Base-by-base conservation (phyloP, 2,888 invertebrate species). In the Oasisia sp. region DNA sequence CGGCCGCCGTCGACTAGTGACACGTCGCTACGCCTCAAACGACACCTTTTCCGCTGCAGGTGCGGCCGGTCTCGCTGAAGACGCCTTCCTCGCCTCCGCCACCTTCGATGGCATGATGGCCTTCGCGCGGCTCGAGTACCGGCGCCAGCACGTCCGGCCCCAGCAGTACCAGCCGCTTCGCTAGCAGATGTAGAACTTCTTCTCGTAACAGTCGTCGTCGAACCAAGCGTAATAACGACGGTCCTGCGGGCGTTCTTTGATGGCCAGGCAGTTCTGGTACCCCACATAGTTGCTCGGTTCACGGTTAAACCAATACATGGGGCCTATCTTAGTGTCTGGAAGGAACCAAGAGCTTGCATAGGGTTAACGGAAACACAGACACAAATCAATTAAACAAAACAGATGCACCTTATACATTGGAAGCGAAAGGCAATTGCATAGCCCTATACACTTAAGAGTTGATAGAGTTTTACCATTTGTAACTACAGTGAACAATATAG, bases 181-280 rank as follows among this genome's bases (percentile, higher is more conserved):
- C 74, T 74, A 27, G 74, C 74, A 74, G 74, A 74, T 74, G 74
- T 74, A 74, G 74, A 74, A 74, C 74, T 74, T 74, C 74, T 74
- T 74, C 74, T 74, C 19, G 27, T 74, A 74, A 74, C 74, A 74
- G 74, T 74, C 74, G 74, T 74, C 74, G n/a, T 74, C 74, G 74
- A 74, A 74, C 74, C 74, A 74, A 5, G 19, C 27, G 74, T 74
- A 74, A 19, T 19, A 19, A 74, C 74, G 74, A 19, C 74, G 14
- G 74, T 8, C 27, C 74, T 2, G 74, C 74, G n/a, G 27, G 27
- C 74, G 74, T 74, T n/a, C 27, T n/a, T 27, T 74, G 74, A 27
- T 74, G 27, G 74, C 74, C 27, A 74, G 14, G n/a, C 74, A 74
- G 74, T 74, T 74, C 74, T 74, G 74, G 74, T 74, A 74, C 19